Base-by-base conservation (phyloP, 2,888 invertebrate species). In the Creontiades dilutus region DNA sequence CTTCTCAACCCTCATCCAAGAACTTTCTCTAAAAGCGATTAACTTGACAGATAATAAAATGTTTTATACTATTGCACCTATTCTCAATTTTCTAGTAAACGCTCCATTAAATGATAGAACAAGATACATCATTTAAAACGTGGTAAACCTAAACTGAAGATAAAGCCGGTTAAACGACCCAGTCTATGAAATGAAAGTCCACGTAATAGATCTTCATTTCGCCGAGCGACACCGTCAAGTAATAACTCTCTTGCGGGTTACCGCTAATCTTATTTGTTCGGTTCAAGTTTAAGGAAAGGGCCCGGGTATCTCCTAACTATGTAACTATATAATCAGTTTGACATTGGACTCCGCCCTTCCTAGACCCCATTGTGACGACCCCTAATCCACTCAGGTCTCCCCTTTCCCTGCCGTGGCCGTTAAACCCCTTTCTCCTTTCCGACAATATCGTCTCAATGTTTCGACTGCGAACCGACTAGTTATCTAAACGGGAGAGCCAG, bases 251-350 rank as follows among this genome's bases (percentile, higher is more conserved):
- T 23, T 23, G 68, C 0, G 68, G 68, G 68, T 68, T 68, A 68
- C 68, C 68, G 19, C 68, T 68, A 68, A 68, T 68, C 68, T 23
- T 68, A 13, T 68, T 68, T 68, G 68, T 68, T 68, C 19, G 19
- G 68, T 27, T 68, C 68, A n/a, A 68, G 23, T 68, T 68, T 68
- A 27, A 68, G 68, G 27, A 19, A 11, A 37, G 37, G 37, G 37
- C 37, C 37, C 37, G 23, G 23, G 68, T 23, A 68, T 68, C 68
- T 68, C 68, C 23, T 68, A 68, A 68, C 68, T 68, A 68, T 68
- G 68, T 68, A 68, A 68, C 68, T 68, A 68, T 68, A 68, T 68
- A 68, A 68, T 68, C 68, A 68, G 68, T 68, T 23, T 68, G 68
- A 68, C 68, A 68, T 68, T 68, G 23, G 68, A 3, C 23, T 5